Evolutionary conservation across 2,113 vertebrate genomes (phyloP).

Genomic region (Phodopus roborovskii): DNA sequence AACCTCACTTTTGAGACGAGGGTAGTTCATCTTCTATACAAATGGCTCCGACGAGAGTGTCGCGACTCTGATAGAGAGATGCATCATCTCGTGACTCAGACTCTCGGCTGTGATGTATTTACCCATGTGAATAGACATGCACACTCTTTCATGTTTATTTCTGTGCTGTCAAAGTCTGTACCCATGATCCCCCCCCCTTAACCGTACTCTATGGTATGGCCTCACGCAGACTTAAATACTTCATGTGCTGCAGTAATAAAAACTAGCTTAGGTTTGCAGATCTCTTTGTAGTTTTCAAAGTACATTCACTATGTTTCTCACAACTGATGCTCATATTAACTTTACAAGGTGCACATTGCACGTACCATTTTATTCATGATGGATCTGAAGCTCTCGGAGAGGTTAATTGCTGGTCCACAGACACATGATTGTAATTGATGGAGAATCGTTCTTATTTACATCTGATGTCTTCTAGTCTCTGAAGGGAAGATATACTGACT

Average conservation of each 20-base stretch:
- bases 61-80: background rate
- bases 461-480: background rate
- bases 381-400: background rate
- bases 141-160: conserved; percentile 56
- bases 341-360: background rate
- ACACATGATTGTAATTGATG: background rate
- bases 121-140: background rate
- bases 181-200: background rate
- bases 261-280: background rate
- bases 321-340: background rate
- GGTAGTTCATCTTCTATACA: conserved; percentile 51
- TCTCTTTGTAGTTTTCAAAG: conserved; percentile 49
- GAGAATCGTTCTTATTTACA: background rate
- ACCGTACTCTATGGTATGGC: background rate
- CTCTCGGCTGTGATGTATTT: background rate
- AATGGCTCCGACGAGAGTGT: background rate
- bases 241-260: conserved; percentile 24
- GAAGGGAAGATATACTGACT: background rate
- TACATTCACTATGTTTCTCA: background rate
- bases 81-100: background rate
- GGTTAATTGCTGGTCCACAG: background rate
- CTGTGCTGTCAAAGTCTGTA: background rate
- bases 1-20: conserved; percentile 15
- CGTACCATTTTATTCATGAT: background rate
- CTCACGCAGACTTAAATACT: background rate